phyloP scores from a whole-genome alignment of 92 coral and sea anemone genomes.

The Porites evermanni region DNA sequence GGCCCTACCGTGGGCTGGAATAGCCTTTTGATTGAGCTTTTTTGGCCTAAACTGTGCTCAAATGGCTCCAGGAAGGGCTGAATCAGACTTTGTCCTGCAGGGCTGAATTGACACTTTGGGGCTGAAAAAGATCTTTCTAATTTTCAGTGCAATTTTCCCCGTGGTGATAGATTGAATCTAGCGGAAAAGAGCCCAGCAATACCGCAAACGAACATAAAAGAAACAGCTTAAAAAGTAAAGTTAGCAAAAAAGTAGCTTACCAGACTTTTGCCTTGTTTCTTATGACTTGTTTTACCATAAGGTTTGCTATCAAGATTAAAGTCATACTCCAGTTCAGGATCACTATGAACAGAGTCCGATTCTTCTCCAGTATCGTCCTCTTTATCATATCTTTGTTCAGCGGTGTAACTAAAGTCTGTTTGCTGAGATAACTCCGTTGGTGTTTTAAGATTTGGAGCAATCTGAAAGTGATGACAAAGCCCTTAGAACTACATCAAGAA shows the following conservation, averaged over 20 bases:
- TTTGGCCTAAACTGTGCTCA: too few species aligned
- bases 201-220: too few species aligned
- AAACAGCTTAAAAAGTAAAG: neutral
- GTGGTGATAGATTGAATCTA: too few species aligned
- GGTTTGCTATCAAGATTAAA: constrained; percentile 5
- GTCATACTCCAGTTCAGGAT: constrained; percentile 2
- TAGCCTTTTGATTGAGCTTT: too few species aligned
- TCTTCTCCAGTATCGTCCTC: constrained; percentile 16
- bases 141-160: too few species aligned
- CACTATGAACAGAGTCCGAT: constrained; percentile 17
- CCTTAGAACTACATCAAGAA: neutral
- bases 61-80: too few species aligned
- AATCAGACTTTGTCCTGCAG: too few species aligned
- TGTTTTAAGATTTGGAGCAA: neutral
- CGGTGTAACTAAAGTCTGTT: neutral
- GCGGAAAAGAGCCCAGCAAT: too few species aligned
- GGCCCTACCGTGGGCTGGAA: too few species aligned
- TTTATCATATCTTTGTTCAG: constrained; percentile 4
- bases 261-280: neutral
- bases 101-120: too few species aligned
- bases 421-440: neutral
- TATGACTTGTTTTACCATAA: neutral
- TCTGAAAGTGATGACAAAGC: constrained; percentile 3
- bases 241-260: neutral
- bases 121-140: too few species aligned